These are phyloP conservation scores for Battus philenor DNA, from an alignment of 1,140 invertebrate species.

Conservation along the genomic window DNA sequence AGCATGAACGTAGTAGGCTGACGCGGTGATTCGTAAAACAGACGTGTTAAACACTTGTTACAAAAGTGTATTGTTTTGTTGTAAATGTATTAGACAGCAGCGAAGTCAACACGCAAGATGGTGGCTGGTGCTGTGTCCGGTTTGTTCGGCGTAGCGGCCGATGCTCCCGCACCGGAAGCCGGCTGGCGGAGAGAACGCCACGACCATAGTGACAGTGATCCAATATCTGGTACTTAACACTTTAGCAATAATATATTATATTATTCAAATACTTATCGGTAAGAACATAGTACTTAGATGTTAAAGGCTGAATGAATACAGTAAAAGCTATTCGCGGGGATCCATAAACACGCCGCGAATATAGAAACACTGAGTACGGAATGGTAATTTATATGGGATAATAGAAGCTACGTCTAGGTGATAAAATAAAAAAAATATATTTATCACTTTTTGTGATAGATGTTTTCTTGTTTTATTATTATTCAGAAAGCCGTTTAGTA, in stretches of 20 bases:
- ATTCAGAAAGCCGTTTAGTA: too few species aligned
- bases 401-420: not conserved
- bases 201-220: constrained; percentile 62
- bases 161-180: constrained; percentile 40
- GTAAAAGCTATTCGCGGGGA: too few species aligned
- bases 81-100: constrained; percentile 44
- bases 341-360: too few species aligned
- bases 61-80: too few species aligned
- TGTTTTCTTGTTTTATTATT: too few species aligned
- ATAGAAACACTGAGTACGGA: not conserved
- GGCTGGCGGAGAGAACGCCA: constrained; percentile 54
- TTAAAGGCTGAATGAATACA: too few species aligned
- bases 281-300: too few species aligned
- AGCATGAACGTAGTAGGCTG: too few species aligned
- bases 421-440: not conserved
- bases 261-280: not conserved
- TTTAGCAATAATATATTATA: not conserved
- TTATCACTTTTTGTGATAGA: not conserved
- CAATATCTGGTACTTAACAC: constrained; percentile 40
- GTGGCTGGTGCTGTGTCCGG: constrained; percentile 63
- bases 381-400: not conserved
- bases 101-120: constrained; percentile 48
- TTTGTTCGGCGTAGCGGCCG: constrained; percentile 60
- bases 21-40: too few species aligned
- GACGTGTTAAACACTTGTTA: too few species aligned